phyloP scores from a whole-genome alignment of 2,888 invertebrate genomes.

The Apeira syringaria region DNA sequence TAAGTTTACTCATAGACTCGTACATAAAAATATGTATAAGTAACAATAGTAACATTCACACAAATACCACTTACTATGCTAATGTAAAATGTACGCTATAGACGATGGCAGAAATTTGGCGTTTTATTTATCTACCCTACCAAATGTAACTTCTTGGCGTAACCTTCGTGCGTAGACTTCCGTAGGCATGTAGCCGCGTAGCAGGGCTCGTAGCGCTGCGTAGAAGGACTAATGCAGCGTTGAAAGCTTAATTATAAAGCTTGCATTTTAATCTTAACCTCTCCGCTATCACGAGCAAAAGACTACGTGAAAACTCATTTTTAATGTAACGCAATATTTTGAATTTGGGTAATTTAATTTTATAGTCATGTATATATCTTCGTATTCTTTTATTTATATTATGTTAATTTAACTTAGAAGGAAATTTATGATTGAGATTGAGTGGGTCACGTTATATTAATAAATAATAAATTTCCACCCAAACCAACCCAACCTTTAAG shows the following conservation, averaged over 20 bases:
- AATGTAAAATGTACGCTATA: constrained; percentile 20
- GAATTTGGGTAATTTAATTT: no score
- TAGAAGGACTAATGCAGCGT: constrained; percentile 21
- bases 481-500: constrained; percentile 24
- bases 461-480: constrained; percentile 11
- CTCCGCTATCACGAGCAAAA: no score
- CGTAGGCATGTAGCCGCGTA: constrained; percentile 45
- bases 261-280: no score
- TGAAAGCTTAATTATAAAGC: no score
- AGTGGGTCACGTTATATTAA: no score
- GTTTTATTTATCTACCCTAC: constrained; percentile 46
- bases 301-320: no score
- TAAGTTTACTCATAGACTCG: no score
- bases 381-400: no score
- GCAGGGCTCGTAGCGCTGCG: constrained; percentile 39
- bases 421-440: no score
- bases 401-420: no score
- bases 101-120: constrained; percentile 26
- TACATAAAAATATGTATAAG: not conserved
- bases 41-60: constrained; percentile 6
- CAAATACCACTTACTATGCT: constrained; percentile 16
- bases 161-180: constrained; percentile 51
- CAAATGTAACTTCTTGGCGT: constrained; percentile 46
- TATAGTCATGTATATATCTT: no score
- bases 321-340: no score